Evolutionary conservation across 2,888 invertebrate species (phyloP).

Genomic region (Eueremaeus valkanovi): DNA sequence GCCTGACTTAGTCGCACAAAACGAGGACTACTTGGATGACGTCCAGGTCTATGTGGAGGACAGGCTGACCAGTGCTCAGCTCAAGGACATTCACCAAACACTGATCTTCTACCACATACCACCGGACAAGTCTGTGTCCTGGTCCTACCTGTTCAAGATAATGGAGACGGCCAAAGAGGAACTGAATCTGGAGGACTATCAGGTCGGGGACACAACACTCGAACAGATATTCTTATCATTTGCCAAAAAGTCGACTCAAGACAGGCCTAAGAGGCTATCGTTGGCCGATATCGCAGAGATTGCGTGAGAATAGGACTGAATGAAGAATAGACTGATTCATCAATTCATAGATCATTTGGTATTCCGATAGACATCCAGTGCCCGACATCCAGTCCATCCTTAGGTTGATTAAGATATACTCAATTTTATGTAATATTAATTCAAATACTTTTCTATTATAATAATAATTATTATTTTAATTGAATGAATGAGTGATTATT

Average conservation of each 20-base stretch:
- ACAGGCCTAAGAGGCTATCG: constrained; percentile 36
- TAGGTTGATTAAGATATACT: too few relatives aligned
- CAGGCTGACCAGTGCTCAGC: background rate
- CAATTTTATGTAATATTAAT: too few relatives aligned
- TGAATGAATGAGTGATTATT: too few relatives aligned
- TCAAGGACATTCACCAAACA: background rate
- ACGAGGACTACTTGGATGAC: background rate
- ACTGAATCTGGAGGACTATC: background rate
- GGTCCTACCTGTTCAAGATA: background rate
- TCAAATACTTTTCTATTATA: too few relatives aligned
- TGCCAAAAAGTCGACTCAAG: constrained; percentile 11
- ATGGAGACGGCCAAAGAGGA: background rate
- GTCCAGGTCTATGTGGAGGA: background rate
- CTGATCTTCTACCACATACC: background rate
- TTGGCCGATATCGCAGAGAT: constrained; percentile 39
- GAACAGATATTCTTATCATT: background rate
- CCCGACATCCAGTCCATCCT: too few relatives aligned
- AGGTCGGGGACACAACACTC: background rate
- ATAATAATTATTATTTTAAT: too few relatives aligned
- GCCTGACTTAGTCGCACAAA: constrained; percentile 5
- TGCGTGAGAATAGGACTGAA: background rate
- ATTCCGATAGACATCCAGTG: too few relatives aligned
- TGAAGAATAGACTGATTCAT: too few relatives aligned
- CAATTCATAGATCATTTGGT: too few relatives aligned
- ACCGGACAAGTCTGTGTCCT: background rate